Conservation (phyloP, 1,140 invertebrate species). For the Diachasmimorpha longicaudata region DNA sequence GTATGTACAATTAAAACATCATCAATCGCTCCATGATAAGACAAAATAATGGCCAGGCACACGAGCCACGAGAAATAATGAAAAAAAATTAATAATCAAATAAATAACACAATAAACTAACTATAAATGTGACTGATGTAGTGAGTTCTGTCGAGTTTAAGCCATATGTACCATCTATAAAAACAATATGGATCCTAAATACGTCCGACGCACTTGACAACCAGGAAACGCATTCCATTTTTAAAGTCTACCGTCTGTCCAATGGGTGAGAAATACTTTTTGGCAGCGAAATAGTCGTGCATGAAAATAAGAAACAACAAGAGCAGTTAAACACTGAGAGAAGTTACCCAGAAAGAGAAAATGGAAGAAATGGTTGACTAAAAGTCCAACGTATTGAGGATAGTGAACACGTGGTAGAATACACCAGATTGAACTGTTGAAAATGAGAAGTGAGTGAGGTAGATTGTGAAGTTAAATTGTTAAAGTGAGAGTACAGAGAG, state of each 20-base stretch:
- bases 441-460: background rate
- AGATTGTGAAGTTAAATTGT: background rate
- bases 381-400: conserved; percentile 7
- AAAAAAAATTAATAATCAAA: background rate
- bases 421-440: background rate
- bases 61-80: background rate
- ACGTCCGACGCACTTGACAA: conserved; percentile 19
- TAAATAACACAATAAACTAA: background rate
- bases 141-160: background rate
- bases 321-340: background rate
- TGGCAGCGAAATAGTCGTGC: conserved; percentile 18
- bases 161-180: background rate
- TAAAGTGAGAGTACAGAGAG: background rate
- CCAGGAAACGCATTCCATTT: conserved; percentile 27
- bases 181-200: conserved; percentile 11
- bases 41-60: background rate
- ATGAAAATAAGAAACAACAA: background rate
- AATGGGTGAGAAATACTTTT: conserved; percentile 23
- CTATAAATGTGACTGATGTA: background rate
- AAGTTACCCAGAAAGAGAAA: background rate
- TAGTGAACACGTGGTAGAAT: conserved; percentile 12
- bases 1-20: background rate
- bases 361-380: background rate
- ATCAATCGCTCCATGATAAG: background rate
- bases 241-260: conserved; percentile 18